Conservation (phyloP, 1,140 invertebrate species). For the Cherax destructor region DNA sequence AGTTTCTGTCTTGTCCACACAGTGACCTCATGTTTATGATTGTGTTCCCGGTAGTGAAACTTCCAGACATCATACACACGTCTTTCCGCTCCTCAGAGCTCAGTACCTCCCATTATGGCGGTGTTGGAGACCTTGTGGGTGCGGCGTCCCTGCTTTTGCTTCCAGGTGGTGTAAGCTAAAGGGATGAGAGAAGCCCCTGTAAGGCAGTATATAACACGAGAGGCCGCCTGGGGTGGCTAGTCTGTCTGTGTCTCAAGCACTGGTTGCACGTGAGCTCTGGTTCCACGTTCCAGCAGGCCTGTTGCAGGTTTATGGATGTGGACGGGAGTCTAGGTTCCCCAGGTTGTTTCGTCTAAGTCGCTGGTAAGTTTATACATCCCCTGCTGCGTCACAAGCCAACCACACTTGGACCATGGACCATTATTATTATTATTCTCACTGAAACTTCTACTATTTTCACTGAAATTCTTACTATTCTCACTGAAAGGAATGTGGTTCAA, state of each 20-base stretch:
- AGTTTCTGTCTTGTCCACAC: too few relatives aligned
- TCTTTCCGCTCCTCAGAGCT: background rate
- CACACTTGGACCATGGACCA: too few relatives aligned
- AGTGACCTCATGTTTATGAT: too few relatives aligned
- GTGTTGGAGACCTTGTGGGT: background rate
- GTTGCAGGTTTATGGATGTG: slow-evolving; percentile 31
- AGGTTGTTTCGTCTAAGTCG: background rate
- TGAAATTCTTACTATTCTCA: too few relatives aligned
- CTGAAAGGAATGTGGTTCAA: too few relatives aligned
- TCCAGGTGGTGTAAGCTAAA: slow-evolving; percentile 26
- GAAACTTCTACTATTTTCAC: too few relatives aligned
- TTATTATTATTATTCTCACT: too few relatives aligned
- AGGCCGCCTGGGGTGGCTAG: background rate
- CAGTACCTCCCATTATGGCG: slow-evolving; percentile 6
- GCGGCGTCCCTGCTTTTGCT: slow-evolving; percentile 2
- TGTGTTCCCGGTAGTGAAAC: too few relatives aligned
- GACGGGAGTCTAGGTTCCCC: background rate
- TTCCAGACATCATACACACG: background rate
- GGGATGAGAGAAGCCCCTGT: slow-evolving; percentile 24
- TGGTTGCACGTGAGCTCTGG: background rate
- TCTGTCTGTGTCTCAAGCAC: slow-evolving; percentile 21
- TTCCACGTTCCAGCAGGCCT: slow-evolving; percentile 29
- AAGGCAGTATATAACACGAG: slow-evolving; percentile 10
- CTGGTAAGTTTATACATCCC: background rate
- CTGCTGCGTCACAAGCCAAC: too few relatives aligned